Base-by-base conservation (phyloP, 2,888 invertebrate genomes). In the Harpalus rubripes region DNA sequence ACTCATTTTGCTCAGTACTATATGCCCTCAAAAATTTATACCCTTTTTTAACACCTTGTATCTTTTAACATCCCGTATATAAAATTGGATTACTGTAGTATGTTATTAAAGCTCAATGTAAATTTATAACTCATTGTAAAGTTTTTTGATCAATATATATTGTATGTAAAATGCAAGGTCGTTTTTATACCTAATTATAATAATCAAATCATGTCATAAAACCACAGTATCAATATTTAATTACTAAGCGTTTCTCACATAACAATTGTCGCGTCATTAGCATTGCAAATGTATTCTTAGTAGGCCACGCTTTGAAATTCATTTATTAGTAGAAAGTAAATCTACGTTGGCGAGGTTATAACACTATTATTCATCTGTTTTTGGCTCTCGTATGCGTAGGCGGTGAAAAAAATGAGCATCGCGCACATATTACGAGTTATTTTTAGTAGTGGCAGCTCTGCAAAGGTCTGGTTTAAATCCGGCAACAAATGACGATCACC, bases 401-500 rank as follows among this genome's bases (percentile, higher is more conserved):
- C 18, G 18, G 15, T 32, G 63, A 68, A 68, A 68, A 68, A 44
- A 44, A 39, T 4, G 72, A 74, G 41, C 44, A 41, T 79, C 15
- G 32, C 79, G 32, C 32, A 10, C 32, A 15, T 52, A 16, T 26
- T 16, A 15, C 61, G 16, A 10, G 72, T 74, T 79, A 79, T 79
- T 79, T 79, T 61, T 79, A 79, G 79, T 26, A 16, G 59, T 79
- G 61, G 58, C 59, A 61, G 39, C 79, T 61, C 61, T 41, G 61
- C 79, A 74, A 78, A 59, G 80, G 81, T 81, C 61, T 81, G 81
- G 63, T 81, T 81, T 63, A 81, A 81, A 81, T 81, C 81, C 65
- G 81, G 81, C 81, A 65, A 81, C 81, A 81, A 61, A 81, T 81
- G 81, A 81, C 63, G 81, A 81, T 81, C 81, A 65, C 81, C 61